A percentile compares a stretch with the other conserved stretches of the same genome.
Conservation (phyloP, 92 coral and sea anemone genomes). For the Zoanthus sociatus region DNA sequence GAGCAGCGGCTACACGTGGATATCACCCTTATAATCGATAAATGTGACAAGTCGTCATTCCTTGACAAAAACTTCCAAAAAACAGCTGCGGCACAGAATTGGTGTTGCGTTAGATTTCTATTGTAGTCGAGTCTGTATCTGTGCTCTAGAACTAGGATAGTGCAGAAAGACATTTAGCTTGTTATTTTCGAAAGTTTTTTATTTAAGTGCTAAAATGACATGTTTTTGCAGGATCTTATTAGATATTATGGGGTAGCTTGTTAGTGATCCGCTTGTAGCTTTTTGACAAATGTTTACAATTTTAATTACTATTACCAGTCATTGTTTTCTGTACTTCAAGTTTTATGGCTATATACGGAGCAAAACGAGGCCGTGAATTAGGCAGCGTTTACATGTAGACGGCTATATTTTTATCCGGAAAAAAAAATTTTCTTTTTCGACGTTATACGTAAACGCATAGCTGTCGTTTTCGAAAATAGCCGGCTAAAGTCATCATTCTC, state of each 20-base stretch:
- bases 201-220: not conserved
- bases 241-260: not conserved
- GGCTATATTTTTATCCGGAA: no score
- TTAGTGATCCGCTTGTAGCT: no score
- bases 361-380: no score
- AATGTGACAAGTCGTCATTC: not conserved
- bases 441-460: no score
- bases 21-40: conserved; percentile 49
- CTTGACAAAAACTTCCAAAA: not conserved
- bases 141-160: not conserved
- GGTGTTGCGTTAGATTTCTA: not conserved
- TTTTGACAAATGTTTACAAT: no score
- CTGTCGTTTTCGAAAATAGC: no score
- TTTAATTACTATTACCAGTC: no score
- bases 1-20: conserved; percentile 31
- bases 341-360: no score
- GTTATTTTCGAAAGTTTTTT: not conserved
- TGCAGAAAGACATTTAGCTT: not conserved
- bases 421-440: no score
- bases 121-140: not conserved
- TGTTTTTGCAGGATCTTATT: not conserved
- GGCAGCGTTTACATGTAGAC: no score
- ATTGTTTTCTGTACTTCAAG: no score
- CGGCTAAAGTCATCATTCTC: no score
- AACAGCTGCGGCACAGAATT: not conserved